Base-by-base conservation (phyloP, 2,888 invertebrate genomes). In the Melitaea athalia region DNA sequence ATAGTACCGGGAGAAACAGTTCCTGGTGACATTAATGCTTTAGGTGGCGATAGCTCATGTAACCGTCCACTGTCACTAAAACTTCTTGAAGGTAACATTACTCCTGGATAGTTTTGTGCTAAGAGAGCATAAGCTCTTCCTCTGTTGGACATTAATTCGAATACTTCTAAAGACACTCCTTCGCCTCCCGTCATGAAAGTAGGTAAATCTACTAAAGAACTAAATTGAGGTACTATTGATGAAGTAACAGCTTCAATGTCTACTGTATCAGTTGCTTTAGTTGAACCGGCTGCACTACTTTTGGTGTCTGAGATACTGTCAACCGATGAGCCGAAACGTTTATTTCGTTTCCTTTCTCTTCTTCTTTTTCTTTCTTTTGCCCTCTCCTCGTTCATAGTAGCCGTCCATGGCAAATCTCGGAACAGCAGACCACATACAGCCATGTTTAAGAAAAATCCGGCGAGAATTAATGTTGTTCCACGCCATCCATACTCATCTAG, bases 161-260 rank as follows among this genome's bases (percentile, higher is more conserved):
- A 92, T 33, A 96, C 96, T 88, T 97, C 97, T 7, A 95, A 84
- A 0, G 96, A 96, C 0, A 97, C 95, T 68, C 95, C 95, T 83
- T 96, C 96, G 0, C 96, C 96, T 72, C 95, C 95, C 59, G 95
- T 94, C 74, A 97, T 95, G 80, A 95, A 98, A 0, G 98, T 98
- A 0, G 98, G 98, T 68, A 98, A 88, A 80, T 96, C 96, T 12
- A 98, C 96, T 76, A 97, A 92, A n/a, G 97, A 97, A 78, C 95
- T 95, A 80, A 95, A 96, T 61, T 95, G 91, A 57, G 95, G 93
- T 33, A 85, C 85, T 59, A 81, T 82, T 0, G 88, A 85, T 5
- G 89, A 84, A 5, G 85, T 82, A 5, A 88, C 88, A 68, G 93
- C 69, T 87, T 89, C 80, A 83, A 93, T 76, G 72, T 86, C 76